Evolutionary conservation across 2,113 vertebrate species (phyloP).

Genomic region (Cyanoliseus patagonus): DNA sequence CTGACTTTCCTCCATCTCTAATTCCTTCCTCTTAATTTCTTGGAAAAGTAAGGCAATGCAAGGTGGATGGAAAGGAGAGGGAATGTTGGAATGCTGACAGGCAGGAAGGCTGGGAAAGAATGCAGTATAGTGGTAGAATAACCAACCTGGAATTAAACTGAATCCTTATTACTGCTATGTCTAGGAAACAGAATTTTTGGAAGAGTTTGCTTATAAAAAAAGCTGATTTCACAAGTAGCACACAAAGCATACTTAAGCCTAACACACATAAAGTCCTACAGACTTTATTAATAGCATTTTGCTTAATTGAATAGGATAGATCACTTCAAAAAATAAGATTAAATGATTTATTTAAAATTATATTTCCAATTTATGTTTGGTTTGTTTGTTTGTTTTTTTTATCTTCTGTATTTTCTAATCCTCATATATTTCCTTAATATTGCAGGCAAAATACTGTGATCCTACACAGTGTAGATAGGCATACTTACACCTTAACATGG

Average conservation of each 20-base stretch:
- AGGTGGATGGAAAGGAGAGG: background rate
- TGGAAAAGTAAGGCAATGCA: background rate
- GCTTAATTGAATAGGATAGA: background rate
- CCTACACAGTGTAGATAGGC: background rate
- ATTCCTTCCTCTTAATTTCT: background rate
- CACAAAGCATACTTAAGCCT: background rate
- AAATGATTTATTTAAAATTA: background rate
- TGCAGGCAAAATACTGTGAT: background rate
- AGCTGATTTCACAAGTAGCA: background rate
- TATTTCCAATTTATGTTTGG: background rate
- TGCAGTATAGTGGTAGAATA: background rate
- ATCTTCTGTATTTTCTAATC: background rate
- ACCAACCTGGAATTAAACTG: background rate
- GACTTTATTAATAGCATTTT: background rate
- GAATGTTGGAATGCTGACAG: background rate
- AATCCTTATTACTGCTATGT: background rate
- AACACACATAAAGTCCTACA: background rate
- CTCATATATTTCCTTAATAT: background rate
- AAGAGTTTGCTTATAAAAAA: background rate
- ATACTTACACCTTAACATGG: background rate
- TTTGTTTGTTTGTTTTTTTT: background rate
- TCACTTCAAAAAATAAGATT: background rate
- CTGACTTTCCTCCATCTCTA: background rate
- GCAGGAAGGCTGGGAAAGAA: background rate
- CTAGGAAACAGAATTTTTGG: background rate